A percentile compares a stretch with the other conserved stretches of the same genome.
phyloP scores from a whole-genome alignment of 2,113 vertebrate species.

The Syngnathus typhle region DNA sequence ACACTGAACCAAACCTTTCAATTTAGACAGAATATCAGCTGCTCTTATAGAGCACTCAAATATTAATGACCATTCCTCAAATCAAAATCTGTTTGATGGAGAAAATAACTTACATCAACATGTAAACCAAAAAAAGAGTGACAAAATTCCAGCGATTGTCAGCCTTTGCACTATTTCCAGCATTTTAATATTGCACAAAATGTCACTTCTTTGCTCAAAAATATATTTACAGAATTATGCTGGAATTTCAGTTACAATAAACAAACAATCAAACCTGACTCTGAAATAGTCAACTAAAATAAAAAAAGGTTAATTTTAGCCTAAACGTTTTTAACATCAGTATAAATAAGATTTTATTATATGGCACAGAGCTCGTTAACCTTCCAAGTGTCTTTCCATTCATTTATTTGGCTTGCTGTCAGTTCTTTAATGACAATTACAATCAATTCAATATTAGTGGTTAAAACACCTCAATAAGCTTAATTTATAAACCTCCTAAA shows the following conservation, averaged over 20 bases:
- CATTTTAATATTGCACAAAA: conserved; percentile 44
- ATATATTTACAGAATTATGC: conserved; percentile 2
- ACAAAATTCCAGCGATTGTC: conserved; percentile 12
- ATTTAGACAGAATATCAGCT: not conserved
- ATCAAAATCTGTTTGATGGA: not conserved
- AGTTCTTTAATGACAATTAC: not conserved
- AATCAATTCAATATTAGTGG: not conserved
- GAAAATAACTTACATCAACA: not conserved
- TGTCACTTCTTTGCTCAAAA: not conserved
- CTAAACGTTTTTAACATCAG: not conserved
- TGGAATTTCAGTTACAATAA: not conserved
- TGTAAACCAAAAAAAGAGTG: not conserved
- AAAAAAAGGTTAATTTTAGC: not conserved
- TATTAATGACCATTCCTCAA: not conserved
- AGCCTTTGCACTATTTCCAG: conserved; percentile 16
- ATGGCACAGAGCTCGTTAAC: conserved; percentile 26
- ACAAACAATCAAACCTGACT: conserved; percentile 21
- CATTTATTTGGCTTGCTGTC: not conserved
- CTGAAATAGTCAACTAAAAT: conserved; percentile 7
- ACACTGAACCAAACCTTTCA: not conserved
- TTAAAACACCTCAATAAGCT: not conserved
- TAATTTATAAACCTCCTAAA: not conserved
- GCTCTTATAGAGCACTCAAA: not conserved
- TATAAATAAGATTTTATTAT: not conserved
- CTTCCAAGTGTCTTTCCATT: not conserved